phyloP scores from a whole-genome alignment of 2,113 vertebrate species.

The Pteropus alecto region DNA sequence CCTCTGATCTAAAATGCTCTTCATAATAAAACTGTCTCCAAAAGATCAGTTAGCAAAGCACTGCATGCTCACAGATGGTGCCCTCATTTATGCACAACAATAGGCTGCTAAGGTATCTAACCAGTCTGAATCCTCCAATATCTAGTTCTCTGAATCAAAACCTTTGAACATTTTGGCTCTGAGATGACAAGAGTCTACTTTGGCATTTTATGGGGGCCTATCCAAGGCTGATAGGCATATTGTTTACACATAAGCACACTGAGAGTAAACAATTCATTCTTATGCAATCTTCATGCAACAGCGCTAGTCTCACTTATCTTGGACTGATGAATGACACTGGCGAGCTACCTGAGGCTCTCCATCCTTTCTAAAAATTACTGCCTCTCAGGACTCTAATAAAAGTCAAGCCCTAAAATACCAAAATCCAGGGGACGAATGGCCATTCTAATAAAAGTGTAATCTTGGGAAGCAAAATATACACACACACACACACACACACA shows the following conservation, averaged over 20 bases:
- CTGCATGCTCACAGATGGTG: background rate
- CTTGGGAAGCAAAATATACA: background rate
- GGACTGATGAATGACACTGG: background rate
- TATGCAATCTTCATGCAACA: background rate
- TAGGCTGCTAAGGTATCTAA: background rate
- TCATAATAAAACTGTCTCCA: background rate
- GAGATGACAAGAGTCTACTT: background rate
- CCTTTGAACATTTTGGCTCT: background rate
- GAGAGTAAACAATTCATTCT: background rate
- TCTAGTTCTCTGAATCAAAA: background rate
- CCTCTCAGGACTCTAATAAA: background rate
- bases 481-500: no score
- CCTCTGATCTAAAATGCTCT: background rate
- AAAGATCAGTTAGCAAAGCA: conserved; percentile 14
- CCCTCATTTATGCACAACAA: background rate
- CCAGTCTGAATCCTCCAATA: background rate
- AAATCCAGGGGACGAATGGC: background rate
- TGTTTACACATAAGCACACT: background rate
- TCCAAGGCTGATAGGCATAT: background rate
- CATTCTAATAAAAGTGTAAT: background rate
- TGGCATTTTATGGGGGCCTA: background rate
- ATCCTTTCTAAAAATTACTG: background rate
- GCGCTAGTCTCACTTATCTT: background rate
- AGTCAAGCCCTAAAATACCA: background rate
- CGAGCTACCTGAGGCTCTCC: background rate